Evolutionary conservation across 2,797 vertebrate species (phyloP), one percentile per base, ranked within the genome.

Genomic region (Nyctalus aviator): DNA sequence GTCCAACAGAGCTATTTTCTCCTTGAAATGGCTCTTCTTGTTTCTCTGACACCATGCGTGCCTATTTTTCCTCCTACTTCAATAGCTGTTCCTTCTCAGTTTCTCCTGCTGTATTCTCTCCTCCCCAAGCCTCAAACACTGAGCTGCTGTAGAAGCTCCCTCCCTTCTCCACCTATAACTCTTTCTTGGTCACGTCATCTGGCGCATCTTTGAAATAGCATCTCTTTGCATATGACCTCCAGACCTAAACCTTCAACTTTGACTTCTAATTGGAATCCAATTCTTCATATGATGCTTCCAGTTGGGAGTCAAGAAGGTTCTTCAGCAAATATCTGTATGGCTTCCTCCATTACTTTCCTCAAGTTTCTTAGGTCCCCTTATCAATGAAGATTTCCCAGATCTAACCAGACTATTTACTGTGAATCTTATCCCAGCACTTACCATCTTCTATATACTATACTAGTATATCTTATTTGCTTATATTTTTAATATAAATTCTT

Each of bases 401-500:
- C 13, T 41, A 73, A 41, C 11, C 48, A 66, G 13, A 23, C 1
- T 32, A 35, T 23, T 32, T 53, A 41, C 12, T 57, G 76, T 13
- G 30, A 21, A 46, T 35, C 32, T 14, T 53, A 59, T 3, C 1
- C 44, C 17, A 44, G 21, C 6, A 83, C 15, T 50, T 35, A 76
- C 18, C 11, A 71, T 21, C 17, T 53, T 71, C 20, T 62, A 62
- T 3, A 75, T 0, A 66, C 14, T 35, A 21, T 1, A 55, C 2
- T 55, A 55, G 8, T 55, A 21, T 21, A 48, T 23, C 41, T 91
- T 62, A 81, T 32, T 76, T 59, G 23, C 25, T 88, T 86, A 64
- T 68, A 79, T 37, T 75, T 88, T 87, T 88, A 68, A 93, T 27
- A 64, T 69, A 82, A 53, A 84, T 8, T 64, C 46, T 27, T 68